A percentile compares a stretch with the other conserved stretches of the same genome.
phyloP scores from a whole-genome alignment of 2,888 invertebrate genomes.

The Eupithecia inturbata region DNA sequence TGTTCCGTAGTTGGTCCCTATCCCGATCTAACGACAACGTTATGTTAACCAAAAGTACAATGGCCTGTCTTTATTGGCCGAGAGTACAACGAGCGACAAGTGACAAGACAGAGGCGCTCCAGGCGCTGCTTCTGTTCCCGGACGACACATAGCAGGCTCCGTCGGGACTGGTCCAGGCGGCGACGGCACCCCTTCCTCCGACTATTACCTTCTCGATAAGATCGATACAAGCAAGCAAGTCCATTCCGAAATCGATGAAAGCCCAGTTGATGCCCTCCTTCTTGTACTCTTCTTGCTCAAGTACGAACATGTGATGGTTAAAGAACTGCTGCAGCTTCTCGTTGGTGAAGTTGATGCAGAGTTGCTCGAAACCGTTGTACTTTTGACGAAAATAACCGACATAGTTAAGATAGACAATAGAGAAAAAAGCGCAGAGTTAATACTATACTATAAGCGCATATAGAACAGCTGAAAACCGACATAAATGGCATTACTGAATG shows the following conservation, averaged over 20 bases:
- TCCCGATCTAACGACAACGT: slow-evolving; percentile 40
- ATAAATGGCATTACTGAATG: slow-evolving; percentile 49
- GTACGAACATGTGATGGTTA: slow-evolving; percentile 99
- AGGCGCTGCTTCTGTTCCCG: slow-evolving; percentile 49
- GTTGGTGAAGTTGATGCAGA: slow-evolving; percentile 99
- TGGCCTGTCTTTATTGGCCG: slow-evolving; percentile 52
- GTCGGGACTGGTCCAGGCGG: slow-evolving; percentile 57
- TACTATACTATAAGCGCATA: slow-evolving; percentile 59
- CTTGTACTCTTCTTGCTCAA: slow-evolving; percentile 98
- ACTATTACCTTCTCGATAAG: slow-evolving; percentile 95
- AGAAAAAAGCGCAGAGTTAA: slow-evolving; percentile 58
- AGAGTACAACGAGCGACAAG: slow-evolving; percentile 27
- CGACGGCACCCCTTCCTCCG: slow-evolving; percentile 55
- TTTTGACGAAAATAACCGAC: slow-evolving; percentile 77
- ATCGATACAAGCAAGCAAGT: slow-evolving; percentile 97
- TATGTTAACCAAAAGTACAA: slow-evolving; percentile 31
- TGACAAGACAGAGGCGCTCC: slow-evolving; percentile 49
- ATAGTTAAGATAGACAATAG: slow-evolving; percentile 58
- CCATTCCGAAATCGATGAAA: slow-evolving; percentile 99
- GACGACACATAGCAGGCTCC: slow-evolving; percentile 46
- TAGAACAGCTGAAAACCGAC: slow-evolving; percentile 55
- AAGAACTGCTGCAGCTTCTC: slow-evolving; percentile 99
- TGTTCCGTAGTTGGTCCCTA: slow-evolving; percentile 72
- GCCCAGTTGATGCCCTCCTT: slow-evolving; percentile 97
- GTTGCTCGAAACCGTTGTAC: slow-evolving; percentile 98